Evolutionary conservation across 1,140 invertebrate genomes (phyloP).

Genomic region (Rhopalosiphum padi): DNA sequence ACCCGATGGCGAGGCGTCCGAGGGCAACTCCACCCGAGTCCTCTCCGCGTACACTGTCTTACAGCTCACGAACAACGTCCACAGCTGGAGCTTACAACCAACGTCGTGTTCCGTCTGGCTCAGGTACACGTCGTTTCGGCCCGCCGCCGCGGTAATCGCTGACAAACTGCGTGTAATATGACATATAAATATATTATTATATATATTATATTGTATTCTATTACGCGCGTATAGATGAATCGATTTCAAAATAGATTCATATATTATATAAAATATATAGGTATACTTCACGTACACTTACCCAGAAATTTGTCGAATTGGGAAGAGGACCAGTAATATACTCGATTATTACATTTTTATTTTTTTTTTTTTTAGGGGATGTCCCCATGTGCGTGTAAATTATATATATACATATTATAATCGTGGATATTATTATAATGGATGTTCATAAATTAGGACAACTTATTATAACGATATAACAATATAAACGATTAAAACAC

Average conservation of each 20-base stretch:
- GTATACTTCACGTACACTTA: background rate
- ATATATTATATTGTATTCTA: background rate
- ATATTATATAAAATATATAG: no score
- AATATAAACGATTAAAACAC: background rate
- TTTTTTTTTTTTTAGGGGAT: background rate
- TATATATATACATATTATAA: background rate
- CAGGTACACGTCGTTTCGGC: slow-evolving; percentile 16
- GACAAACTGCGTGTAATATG: background rate
- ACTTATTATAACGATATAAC: background rate
- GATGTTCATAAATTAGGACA: background rate
- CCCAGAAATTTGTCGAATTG: background rate
- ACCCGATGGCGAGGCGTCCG: background rate
- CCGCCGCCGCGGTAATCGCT: background rate
- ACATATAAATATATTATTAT: background rate
- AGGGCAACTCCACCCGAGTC: background rate
- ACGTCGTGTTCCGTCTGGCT: slow-evolving; percentile 36
- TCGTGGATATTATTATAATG: background rate
- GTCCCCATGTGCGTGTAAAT: no score
- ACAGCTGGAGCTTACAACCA: slow-evolving; percentile 3
- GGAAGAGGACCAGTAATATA: background rate
- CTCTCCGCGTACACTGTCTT: background rate
- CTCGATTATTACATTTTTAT: background rate
- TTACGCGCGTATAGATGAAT: background rate
- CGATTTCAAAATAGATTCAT: background rate
- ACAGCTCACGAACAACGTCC: slow-evolving; percentile 18